Base-by-base conservation (phyloP, 1,140 invertebrate genomes). In the Drosophila miranda region DNA sequence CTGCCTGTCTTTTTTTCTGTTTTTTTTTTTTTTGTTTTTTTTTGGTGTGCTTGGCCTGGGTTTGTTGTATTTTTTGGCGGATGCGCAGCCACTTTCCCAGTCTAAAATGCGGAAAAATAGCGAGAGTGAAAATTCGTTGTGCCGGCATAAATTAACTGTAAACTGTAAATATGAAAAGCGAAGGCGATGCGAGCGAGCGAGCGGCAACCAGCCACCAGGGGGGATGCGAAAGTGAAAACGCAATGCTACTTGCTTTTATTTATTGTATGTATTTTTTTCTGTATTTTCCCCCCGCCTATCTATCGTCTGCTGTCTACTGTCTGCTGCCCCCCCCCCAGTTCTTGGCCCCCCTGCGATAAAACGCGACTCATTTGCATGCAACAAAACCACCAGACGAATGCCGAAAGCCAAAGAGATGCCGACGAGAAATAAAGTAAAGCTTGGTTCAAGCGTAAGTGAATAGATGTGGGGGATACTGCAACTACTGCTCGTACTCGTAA, bases 71-170 rank as follows among this genome's bases (percentile, higher is more conserved):
- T 57, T 62, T 73, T 68, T 78, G 72, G 75, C 75, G 75, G 75
- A 78, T 78, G 75, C 75, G 66, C 53, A 52, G 41, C 60, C 72
- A 72, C 73, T 75, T 75, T 75, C 62, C 61, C 66, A 74, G 66
- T 56, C 75, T 74, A 51, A 74, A 78, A 78, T 78, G 75, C 75
- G 75, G 75, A 78, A 78, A 74, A 77, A 77, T 75, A 78, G 75
- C 75, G 75, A 78, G 75, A 78, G 75, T 78, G 75, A 78, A 78
- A 78, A 78, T 78, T 78, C 71, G 75, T 75, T 55, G 23, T 70
- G 44, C 64, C 72, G 71, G 52, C 75, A 78, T 78, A 78, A 78
- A 78, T 78, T 78, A 75, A 70, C 59, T 60, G 70, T 61, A 75
- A 74, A 69, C 58, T 57, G 61, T 61, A 62, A 62, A 67, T 69